phyloP scores from a whole-genome alignment of 2,888 invertebrate species.

The Exephanes ischioxanthus region DNA sequence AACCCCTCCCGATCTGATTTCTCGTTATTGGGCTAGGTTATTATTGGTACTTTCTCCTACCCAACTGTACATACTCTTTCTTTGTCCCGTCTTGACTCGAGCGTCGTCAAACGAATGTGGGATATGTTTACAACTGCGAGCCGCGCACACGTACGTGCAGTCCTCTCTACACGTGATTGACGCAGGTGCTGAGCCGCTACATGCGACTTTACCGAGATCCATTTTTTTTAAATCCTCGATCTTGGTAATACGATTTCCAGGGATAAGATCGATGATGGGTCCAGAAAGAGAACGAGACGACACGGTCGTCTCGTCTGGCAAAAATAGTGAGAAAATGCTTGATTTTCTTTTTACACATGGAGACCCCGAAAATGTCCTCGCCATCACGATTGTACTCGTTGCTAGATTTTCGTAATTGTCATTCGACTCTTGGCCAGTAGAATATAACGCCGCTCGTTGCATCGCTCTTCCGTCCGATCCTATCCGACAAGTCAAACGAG shows the following conservation, averaged over 20 bases:
- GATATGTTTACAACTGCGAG: slow-evolving; percentile 78
- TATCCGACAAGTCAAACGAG: neutral
- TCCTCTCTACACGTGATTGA: slow-evolving; percentile 15
- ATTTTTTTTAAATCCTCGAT: neutral
- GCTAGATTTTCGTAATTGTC: slow-evolving; percentile 20
- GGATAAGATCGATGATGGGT: no score
- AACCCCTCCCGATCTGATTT: slow-evolving; percentile 61
- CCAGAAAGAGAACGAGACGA: neutral
- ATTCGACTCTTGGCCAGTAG: slow-evolving; percentile 10
- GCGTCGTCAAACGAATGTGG: slow-evolving; percentile 72
- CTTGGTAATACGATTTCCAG: neutral
- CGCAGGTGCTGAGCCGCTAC: neutral
- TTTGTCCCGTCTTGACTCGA: slow-evolving; percentile 56
- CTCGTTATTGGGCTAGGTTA: slow-evolving; percentile 79
- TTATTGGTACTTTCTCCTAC: slow-evolving; percentile 59
- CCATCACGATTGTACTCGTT: neutral
- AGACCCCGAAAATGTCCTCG: neutral
- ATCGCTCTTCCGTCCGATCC: slow-evolving; percentile 6
- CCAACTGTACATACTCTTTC: neutral
- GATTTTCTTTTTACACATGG: slow-evolving; percentile 40
- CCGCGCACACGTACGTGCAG: slow-evolving; percentile 1
- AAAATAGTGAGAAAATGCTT: slow-evolving; percentile 40
- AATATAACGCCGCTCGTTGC: slow-evolving; percentile 6
- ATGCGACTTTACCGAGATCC: neutral
- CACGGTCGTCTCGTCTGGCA: slow-evolving; percentile 20